These are phyloP conservation scores for Decapterus maruadsi DNA, from an alignment of 2,797 vertebrate species.

Conservation along the genomic window DNA sequence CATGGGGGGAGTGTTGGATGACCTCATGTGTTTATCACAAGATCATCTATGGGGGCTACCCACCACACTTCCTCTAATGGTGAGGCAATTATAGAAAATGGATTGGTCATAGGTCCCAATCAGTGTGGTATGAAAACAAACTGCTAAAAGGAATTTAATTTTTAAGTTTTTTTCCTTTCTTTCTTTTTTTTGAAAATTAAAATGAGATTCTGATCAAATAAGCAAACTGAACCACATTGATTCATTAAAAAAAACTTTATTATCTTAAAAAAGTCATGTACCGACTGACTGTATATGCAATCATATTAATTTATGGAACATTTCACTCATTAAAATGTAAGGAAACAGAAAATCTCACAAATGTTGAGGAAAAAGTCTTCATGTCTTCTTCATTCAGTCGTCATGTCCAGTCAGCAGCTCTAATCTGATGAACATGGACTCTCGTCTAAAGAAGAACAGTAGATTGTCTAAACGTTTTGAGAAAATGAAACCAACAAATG, in stretches of 20 bases:
- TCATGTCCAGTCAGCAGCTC: neutral
- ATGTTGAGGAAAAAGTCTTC: no score
- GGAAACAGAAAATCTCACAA: neutral
- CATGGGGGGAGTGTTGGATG: neutral
- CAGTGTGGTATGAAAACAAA: no score
- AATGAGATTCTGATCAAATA: no score
- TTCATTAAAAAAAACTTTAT: neutral
- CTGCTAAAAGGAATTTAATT: neutral
- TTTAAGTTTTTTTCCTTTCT: no score
- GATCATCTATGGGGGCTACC: neutral
- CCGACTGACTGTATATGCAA: no score
- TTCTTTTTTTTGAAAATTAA: no score
- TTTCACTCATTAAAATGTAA: neutral
- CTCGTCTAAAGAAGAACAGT: neutral
- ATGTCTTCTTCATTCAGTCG: no score
- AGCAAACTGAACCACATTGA: neutral
- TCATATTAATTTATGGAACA: neutral
- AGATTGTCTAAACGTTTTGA: neutral
- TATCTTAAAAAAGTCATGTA: neutral
- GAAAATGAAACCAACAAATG: neutral
- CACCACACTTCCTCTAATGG: neutral
- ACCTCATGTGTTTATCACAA: constrained; percentile 3
- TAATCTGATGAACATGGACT: neutral
- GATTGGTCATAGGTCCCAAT: no score
- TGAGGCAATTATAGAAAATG: neutral